These are phyloP conservation scores for Leptura quadrifasciata DNA, from an alignment of 2,888 invertebrate genomes.

Conservation along the genomic window DNA sequence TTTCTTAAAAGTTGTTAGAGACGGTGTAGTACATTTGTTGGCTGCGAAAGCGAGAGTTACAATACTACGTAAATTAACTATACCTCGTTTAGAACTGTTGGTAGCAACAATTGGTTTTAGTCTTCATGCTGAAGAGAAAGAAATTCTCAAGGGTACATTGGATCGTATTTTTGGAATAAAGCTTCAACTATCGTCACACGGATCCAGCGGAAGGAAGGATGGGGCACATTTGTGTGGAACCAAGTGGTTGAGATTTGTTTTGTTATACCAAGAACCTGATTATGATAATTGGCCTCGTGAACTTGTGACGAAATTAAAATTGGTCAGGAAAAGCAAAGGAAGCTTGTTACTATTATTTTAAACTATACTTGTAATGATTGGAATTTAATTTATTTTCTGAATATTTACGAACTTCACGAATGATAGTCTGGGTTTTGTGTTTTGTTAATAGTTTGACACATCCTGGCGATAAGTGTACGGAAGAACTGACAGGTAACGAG, in stretches of 20 bases:
- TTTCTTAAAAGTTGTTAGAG: slow-evolving; percentile 13
- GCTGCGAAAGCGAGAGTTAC: slow-evolving; percentile 62
- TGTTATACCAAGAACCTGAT: slow-evolving; percentile 2
- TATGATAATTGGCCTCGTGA: slow-evolving; percentile 1
- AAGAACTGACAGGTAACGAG: too few species aligned
- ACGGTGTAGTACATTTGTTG: slow-evolving; percentile 29
- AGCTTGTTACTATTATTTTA: slow-evolving; percentile 19
- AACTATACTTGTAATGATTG: slow-evolving; percentile 19
- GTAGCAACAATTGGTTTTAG: slow-evolving; percentile 48
- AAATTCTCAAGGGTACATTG: background rate
- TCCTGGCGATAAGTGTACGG: too few species aligned
- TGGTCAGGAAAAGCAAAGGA: slow-evolving; percentile 17
- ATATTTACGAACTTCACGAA: slow-evolving; percentile 30
- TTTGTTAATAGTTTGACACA: slow-evolving; percentile 31
- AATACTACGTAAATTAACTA: slow-evolving; percentile 54
- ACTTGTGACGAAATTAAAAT: background rate
- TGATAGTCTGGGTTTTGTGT: slow-evolving; percentile 38
- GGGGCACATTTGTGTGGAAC: slow-evolving; percentile 43
- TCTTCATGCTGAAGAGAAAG: background rate
- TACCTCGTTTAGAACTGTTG: slow-evolving; percentile 65
- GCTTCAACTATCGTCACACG: slow-evolving; percentile 35
- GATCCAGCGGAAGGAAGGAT: slow-evolving; percentile 41
- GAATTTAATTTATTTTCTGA: slow-evolving; percentile 40
- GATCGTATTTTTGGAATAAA: slow-evolving; percentile 36
- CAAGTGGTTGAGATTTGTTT: slow-evolving; percentile 34